These are phyloP conservation scores for Dicaeum eximium DNA, from an alignment of 2,113 vertebrate species.

Conservation along the genomic window DNA sequence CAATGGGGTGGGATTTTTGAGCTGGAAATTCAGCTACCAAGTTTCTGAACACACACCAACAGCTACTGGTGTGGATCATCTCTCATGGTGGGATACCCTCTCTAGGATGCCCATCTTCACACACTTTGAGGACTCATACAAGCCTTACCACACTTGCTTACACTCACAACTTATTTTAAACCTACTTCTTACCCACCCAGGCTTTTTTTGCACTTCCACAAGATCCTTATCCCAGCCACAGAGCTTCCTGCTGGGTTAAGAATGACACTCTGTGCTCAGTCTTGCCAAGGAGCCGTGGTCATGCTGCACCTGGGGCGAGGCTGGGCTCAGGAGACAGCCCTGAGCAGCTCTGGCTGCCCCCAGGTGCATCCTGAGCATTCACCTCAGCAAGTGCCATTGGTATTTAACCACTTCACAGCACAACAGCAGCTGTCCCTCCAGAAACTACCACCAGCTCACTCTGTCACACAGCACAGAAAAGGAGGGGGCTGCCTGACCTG, in stretches of 20 bases:
- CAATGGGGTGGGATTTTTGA: neutral
- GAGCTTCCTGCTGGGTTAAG: neutral
- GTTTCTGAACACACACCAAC: neutral
- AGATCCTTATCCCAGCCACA: neutral
- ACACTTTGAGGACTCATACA: neutral
- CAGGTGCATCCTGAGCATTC: fast-evolving
- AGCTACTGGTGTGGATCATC: neutral
- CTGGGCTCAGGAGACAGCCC: neutral
- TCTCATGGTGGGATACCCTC: neutral
- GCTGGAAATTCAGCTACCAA: neutral
- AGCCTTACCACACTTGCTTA: neutral
- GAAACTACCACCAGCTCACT: neutral
- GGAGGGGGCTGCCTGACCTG: neutral
- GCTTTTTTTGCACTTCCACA: neutral
- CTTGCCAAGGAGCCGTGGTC: neutral
- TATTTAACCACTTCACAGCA: neutral
- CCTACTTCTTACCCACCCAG: neutral
- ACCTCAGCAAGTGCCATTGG: neutral
- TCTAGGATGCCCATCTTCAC: neutral
- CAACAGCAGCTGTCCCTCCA: fast-evolving
- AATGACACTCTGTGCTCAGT: fast-evolving
- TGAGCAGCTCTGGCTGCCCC: neutral
- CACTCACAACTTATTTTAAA: neutral
- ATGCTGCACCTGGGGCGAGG: fast-evolving
- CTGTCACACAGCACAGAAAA: fast-evolving